Base-by-base conservation (phyloP, 2,888 invertebrate species). In the Ophion slaviceki region DNA sequence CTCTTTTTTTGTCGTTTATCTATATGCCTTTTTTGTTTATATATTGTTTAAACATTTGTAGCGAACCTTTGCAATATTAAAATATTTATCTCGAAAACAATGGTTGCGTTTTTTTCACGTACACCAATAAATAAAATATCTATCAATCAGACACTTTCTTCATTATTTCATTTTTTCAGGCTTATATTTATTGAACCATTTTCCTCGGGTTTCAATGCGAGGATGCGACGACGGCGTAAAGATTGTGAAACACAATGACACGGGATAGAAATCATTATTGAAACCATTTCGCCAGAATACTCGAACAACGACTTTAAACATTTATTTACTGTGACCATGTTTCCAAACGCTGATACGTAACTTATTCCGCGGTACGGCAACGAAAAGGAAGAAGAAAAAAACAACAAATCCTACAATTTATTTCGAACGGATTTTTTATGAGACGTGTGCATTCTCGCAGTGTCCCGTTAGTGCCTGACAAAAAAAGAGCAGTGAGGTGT, bases 391-490 rank as follows among this genome's bases (percentile, higher is more conserved):
- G 5, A 11, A 2, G 40, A 40, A 36, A 68, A 53, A 61, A 40
- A 45, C 61, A 4, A 45, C 8, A 45, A 61, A 40, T 24, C 7
- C 17, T 66, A 17, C 20, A n/a, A 64, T 64, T 80, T 11, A 40
- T 36, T 53, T 64, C 72, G 24, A 28, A 36, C 24, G 72, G 72
- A 67, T 77, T 68, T 53, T 45, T 20, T 10, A 47, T 32, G 61
- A 24, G 24, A 57, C 36, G 36, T 36, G 11, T 72, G 36, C 20
- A 72, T 47, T 67, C 59, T 61, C 66, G 59, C 53, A 28, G 11
- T 62, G 53, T 53, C 71, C 77, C 77, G 84, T 84, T 84, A 62
- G 17, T 17, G 11, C 28, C 4, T 32, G 20, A 24, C 36, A 45
- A 62, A 61, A 61, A 67, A 53, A 40, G 45, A 57, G 40, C n/a